Evolutionary conservation across 2,113 vertebrate species (phyloP).

Genomic region (Mobula birostris): DNA sequence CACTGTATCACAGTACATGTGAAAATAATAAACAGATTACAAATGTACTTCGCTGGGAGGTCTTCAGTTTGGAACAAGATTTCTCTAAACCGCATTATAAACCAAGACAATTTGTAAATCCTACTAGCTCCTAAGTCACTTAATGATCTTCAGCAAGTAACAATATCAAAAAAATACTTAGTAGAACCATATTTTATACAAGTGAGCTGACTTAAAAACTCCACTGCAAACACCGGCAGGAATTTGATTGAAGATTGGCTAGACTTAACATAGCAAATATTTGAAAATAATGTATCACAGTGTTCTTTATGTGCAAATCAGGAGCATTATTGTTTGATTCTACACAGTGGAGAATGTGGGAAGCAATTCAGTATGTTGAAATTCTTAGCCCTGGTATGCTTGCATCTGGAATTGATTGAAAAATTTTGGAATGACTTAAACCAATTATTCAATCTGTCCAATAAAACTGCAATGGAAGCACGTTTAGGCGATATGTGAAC

Average conservation of each 20-base stretch:
- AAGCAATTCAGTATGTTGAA: background rate
- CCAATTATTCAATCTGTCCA: background rate
- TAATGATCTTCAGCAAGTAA: background rate
- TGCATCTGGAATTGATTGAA: background rate
- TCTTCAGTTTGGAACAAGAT: background rate
- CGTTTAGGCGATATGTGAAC: background rate
- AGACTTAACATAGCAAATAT: background rate
- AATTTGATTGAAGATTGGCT: background rate
- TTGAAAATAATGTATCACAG: background rate
- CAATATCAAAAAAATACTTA: background rate
- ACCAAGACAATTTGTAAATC: background rate
- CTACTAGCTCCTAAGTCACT: background rate
- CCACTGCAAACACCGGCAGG: background rate
- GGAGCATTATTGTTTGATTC: background rate
- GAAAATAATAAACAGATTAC: no score
- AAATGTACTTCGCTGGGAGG: background rate
- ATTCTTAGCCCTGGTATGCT: background rate
- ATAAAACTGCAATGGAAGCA: background rate
- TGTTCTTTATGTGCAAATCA: constrained; percentile 2
- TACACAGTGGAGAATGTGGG: background rate
- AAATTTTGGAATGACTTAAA: background rate
- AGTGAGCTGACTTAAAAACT: background rate
- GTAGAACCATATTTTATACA: background rate
- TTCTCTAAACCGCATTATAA: background rate
- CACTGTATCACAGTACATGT: no score